Evolutionary conservation across 2,888 invertebrate species (phyloP), one percentile per base, ranked within the genome.

Genomic region (Mythimna lalbum): DNA sequence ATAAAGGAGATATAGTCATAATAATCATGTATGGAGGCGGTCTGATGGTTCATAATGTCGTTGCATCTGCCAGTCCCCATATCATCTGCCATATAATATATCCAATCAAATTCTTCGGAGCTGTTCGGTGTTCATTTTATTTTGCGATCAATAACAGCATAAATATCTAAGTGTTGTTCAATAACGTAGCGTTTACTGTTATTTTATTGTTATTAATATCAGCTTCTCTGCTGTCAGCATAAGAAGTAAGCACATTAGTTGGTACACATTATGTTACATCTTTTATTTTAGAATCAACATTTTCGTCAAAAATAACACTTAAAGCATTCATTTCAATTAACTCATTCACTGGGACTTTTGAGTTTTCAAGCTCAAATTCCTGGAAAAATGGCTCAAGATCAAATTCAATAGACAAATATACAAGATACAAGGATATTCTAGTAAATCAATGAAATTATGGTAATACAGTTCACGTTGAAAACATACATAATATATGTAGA

Each of bases 11-110:
- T 31, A 55, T 73, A 47, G 47, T 27, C 53, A 9, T 33, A 43
- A 61, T 49, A 14, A 39, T 64, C 12, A 23, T n/a, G 31, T 9
- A 55, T 31, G 63, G 21, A 63, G 49, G 55, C 31, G 55, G 7
- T 21, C 17, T 73, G 21, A 55, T 73, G 23, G 63, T 1, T 55
- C 47, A 17, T 73, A 49, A 71, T 49, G 17, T 64, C 63, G 36
- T 55, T 39, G 63, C 31, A n/a, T 33, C 33, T 33, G 33, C 6
- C 12, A 12, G n/a, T 10, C 17, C 43, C 12, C 50, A 70, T 62
- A 71, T 61, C 21, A 33, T 52, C 12, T 52, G 62, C 1, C 6
- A 33, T n/a, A 43, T 43, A 43, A 43, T 43, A 43, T 43, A 17
- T n/a, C 33, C 50, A 43, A 53, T 14, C n/a, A 17, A 36, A 19